Evolutionary conservation across 23 tunicate species (phyloP).

Genomic region (Pegea sp.): DNA sequence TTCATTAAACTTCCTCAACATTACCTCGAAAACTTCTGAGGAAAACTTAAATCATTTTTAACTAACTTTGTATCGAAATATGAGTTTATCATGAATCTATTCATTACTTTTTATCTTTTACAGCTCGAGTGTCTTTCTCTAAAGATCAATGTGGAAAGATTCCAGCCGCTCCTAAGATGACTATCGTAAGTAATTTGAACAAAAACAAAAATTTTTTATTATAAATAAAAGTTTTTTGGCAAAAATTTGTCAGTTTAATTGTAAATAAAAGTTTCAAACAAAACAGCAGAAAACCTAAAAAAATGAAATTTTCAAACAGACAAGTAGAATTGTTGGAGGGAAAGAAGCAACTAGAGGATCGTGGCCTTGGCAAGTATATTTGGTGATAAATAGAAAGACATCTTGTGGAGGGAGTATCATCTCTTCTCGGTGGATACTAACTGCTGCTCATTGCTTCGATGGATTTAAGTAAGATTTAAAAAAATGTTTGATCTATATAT

Average conservation of each 20-base stretch:
- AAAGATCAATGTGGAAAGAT: constrained; percentile 3
- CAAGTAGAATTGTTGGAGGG: constrained; percentile 1
- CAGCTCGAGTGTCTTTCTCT: not conserved
- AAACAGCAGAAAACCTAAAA: too few species aligned
- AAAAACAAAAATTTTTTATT: not conserved
- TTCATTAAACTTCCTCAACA: too few species aligned
- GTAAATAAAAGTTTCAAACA: too few species aligned
- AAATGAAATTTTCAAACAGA: too few species aligned
- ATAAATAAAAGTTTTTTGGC: too few species aligned
- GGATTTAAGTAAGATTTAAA: too few species aligned
- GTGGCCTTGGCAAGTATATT: constrained; percentile 1
- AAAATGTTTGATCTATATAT: too few species aligned
- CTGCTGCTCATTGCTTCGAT: constrained; percentile 3
- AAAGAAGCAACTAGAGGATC: not conserved
- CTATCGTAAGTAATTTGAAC: not conserved
- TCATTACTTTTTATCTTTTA: not conserved
- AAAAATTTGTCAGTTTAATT: too few species aligned
- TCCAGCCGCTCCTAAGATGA: not conserved
- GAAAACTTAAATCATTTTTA: too few species aligned
- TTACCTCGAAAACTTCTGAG: too few species aligned
- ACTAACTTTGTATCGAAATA: too few species aligned
- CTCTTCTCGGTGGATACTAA: not conserved
- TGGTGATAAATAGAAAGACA: not conserved
- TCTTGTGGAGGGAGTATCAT: constrained; percentile 3
- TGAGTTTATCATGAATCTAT: too few species aligned